Percentiles rank a stretch among this genome's conserved stretches.
Conservation (phyloP, 2,113 vertebrate species). For the Lycocorax pyrrhopterus region DNA sequence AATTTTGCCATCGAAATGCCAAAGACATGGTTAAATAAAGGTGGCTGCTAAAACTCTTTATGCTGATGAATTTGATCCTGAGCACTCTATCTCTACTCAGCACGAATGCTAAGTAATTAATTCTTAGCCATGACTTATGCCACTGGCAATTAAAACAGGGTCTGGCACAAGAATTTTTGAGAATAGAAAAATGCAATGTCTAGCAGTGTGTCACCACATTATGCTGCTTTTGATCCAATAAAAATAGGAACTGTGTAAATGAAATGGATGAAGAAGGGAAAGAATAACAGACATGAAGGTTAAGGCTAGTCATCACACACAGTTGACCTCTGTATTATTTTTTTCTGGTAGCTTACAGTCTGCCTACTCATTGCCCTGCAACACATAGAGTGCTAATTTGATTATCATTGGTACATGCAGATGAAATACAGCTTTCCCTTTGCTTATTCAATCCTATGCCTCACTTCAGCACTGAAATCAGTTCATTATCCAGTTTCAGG, state of each 20-base stretch:
- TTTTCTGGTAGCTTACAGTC: not conserved
- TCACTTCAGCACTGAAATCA: not conserved
- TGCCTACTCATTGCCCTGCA: not conserved
- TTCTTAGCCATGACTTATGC: not conserved
- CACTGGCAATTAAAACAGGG: not conserved
- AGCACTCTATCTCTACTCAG: not conserved
- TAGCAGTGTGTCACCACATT: not conserved
- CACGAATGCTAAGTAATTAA: not conserved
- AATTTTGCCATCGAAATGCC: not conserved
- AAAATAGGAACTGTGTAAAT: not conserved
- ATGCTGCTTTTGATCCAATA: not conserved
- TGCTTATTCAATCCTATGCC: not conserved
- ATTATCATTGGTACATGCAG: not conserved
- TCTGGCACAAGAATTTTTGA: not conserved
- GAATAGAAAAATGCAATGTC: not conserved
- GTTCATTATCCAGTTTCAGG: not conserved
- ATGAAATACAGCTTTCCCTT: not conserved
- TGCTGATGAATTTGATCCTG: not conserved
- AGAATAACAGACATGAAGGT: not conserved
- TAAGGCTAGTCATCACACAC: not conserved
- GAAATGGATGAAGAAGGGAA: not conserved
- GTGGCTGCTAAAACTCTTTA: not conserved
- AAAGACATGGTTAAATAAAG: constrained; percentile 9
- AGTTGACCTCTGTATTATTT: not conserved
- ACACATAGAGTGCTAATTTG: not conserved